Base-by-base conservation (phyloP, 2,113 vertebrate genomes). In the Ibidorhyncha struthersii region DNA sequence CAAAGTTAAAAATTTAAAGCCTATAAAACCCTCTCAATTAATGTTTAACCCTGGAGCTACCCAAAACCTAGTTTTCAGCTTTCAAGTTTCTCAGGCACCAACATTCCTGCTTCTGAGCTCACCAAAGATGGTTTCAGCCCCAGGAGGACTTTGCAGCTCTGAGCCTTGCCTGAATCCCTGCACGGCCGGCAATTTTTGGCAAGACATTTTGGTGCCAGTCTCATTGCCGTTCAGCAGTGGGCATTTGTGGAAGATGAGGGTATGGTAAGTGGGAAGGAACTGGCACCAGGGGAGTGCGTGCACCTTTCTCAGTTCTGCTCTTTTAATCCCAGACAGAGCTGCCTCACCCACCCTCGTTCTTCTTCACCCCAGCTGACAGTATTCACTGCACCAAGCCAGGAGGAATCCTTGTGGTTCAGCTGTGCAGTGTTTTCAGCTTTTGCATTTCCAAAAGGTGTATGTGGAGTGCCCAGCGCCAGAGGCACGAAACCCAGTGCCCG, bases 161-260 rank as follows among this genome's bases (percentile, higher is more conserved):
- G 20, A 49, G 50, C 53, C 27, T 40, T 2, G 0, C 4, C 74
- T 69, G 87, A 47, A 41, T 4, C 36, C 59, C 59, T 79, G 66
- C 52, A 14, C 0, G 1, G 32, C 27, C 19, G 45, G 50, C 26
- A 14, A 2, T 16, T 79, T 53, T 40, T 36, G 43, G 71, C 71
- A 30, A 15, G 63, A 45, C 0, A 0, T 53, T 92, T 81, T 5
- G 5, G 55, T 74, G 55, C 85, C 36, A 29, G 40, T 16, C 50
- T 34, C 1, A 0, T 40, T 80, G n/a, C 34, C 1, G 1, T 3
- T 82, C 49, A 8, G 6, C 1, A 4, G 23, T 30, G 59, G 41
- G 26, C 13, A 23, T 70, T 25, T 73, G 55, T 27, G 72, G 77
- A 10, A 52, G 38, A 8, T 76, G 78, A 80, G 58, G 49, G 19